Evolutionary conservation across 2,113 vertebrate species (phyloP).

Genomic region (Cavia porcellus): DNA sequence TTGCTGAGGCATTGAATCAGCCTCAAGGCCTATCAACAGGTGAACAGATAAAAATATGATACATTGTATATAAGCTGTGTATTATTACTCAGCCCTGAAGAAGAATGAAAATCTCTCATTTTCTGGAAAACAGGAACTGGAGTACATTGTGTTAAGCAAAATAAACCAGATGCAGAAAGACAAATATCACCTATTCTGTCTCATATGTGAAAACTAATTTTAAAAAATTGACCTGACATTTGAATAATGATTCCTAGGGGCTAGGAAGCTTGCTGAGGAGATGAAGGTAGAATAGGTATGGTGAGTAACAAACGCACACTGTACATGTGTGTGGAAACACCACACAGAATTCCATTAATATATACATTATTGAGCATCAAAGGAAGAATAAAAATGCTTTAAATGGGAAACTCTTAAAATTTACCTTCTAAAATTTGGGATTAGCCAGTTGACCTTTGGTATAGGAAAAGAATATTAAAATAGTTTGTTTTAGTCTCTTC

Average conservation of each 20-base stretch:
- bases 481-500: not conserved
- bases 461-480: not conserved
- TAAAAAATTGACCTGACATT: not conserved
- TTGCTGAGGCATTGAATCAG: too few relatives aligned
- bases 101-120: not conserved
- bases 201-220: not conserved
- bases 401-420: conserved; percentile 16
- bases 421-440: not conserved
- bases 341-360: not conserved
- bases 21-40: too few relatives aligned
- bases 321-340: not conserved
- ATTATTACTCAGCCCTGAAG: not conserved
- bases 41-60: not conserved
- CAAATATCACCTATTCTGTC: not conserved
- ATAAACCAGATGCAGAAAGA: not conserved
- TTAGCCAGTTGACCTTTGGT: not conserved
- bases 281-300: not conserved
- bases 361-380: not conserved
- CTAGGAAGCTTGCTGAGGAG: not conserved
- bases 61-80: too few relatives aligned
- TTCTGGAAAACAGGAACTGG: not conserved
- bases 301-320: not conserved
- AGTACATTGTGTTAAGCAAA: not conserved
- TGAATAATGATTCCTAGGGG: not conserved
- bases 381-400: not conserved